Base-by-base conservation (phyloP, 35 echinoderm and acorn worm genomes). In the Holothuria glaberrima region DNA sequence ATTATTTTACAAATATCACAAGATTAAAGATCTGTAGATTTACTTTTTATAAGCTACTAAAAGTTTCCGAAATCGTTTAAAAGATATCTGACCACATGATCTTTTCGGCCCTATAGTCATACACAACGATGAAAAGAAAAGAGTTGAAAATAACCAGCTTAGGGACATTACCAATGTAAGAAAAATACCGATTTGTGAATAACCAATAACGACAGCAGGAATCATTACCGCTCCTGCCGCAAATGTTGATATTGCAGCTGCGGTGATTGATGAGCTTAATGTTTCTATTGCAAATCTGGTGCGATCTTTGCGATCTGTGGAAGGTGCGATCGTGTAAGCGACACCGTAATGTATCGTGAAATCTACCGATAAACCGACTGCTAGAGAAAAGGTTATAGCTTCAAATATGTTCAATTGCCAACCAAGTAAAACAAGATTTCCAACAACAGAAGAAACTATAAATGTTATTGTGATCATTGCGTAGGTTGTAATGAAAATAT, bases 301-400 rank as follows among this genome's bases (percentile, higher is more conserved):
- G 30, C 95, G 74, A 5, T 67, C 52, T 58, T 80, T 38, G 26
- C 93, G 78, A 35, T 90, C 87, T 5, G 25, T 10, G 17, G 48
- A 72, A 28, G 92, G 90, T 10, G 92, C 92, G 20, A 94, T 21
- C 22, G 73, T 87, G 48, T 98, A 98, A 7, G 95, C 92, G 20
- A 98, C n/a, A n/a, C n/a, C n/a, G n/a, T n/a, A n/a, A n/a, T n/a
- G n/a, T n/a, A n/a, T n/a, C n/a, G n/a, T n/a, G 90, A 46, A 98
- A 71, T 98, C 95, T 31, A 98, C 90, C 0, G 95, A 94, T 10
- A 98, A 27, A 65, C 95, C 95, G 1, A 98, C 92, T 19, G 95
- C 90, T 24, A 98, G n/a, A n/a, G n/a, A n/a, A n/a, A n/a, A n/a
- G n/a, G n/a, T n/a, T n/a, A n/a, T n/a, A n/a, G n/a, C n/a, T n/a